phyloP scores from a whole-genome alignment of 2,797 vertebrate genomes.

The Cynodonichthys magdalenae region DNA sequence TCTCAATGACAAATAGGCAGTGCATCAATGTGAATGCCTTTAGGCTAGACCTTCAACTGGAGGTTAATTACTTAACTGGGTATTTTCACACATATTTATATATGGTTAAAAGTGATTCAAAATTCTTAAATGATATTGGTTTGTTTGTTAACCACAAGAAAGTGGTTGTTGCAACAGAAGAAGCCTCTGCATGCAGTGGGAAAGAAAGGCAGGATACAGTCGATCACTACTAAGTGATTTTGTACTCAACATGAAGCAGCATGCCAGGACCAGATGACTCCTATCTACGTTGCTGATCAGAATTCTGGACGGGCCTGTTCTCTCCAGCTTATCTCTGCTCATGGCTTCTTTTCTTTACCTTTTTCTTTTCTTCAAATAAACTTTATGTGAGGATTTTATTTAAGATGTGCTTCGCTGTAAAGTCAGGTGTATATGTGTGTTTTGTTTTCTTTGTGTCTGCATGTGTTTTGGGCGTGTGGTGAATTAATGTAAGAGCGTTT shows the following conservation, averaged over 20 bases:
- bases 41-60: constrained; percentile 22
- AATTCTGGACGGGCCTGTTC: constrained; percentile 40
- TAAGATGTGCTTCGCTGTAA: constrained; percentile 38
- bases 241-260: constrained; percentile 60
- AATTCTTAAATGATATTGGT: neutral
- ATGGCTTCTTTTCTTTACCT: constrained; percentile 13
- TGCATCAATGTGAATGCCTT: constrained; percentile 40
- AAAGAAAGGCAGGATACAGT: constrained; percentile 35
- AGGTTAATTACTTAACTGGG: constrained; percentile 35
- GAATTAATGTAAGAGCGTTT: constrained; percentile 51
- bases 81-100: constrained; percentile 17
- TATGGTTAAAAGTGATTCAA: neutral
- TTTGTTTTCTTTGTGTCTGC: neutral
- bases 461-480: constrained; percentile 48
- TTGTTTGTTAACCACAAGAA: neutral
- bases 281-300: constrained; percentile 62
- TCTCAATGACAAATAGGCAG: constrained; percentile 54
- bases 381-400: constrained; percentile 37
- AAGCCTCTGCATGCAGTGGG: constrained; percentile 6
- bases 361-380: constrained; percentile 31
- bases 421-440: constrained; percentile 20
- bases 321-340: constrained; percentile 35
- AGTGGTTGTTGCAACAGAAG: constrained; percentile 5
- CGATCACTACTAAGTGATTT: constrained; percentile 38
- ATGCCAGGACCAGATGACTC: constrained; percentile 44